A percentile compares a stretch with the other conserved stretches of the same genome.
phyloP scores from a whole-genome alignment of 2,113 vertebrate species.

The Vidua macroura region DNA sequence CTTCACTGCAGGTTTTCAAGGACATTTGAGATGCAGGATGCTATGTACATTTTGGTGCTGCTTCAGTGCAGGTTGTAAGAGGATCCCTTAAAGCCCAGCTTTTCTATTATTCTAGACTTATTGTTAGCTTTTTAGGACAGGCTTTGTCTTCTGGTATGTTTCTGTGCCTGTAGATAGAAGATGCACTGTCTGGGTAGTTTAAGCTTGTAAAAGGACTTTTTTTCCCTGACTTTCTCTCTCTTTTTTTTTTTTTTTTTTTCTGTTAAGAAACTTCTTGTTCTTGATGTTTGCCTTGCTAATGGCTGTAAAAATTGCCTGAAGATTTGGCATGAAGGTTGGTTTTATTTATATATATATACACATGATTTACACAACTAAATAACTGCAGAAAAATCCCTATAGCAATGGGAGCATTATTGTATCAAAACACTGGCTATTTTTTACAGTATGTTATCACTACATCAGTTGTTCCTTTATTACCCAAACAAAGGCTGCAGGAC shows the following conservation, averaged over 20 bases:
- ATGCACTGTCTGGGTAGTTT: background rate
- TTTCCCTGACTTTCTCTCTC: background rate
- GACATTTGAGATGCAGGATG: background rate
- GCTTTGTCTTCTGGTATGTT: background rate
- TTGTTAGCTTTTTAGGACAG: background rate
- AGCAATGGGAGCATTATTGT: background rate
- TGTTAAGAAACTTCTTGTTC: background rate
- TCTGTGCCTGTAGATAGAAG: background rate
- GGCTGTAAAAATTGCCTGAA: slow-evolving; percentile 3
- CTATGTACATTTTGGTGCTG: background rate
- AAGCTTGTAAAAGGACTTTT: background rate
- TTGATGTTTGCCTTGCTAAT: background rate
- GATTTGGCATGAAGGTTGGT: background rate
- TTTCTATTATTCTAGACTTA: background rate
- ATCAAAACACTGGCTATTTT: background rate
- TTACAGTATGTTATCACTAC: background rate
- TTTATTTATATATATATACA: background rate
- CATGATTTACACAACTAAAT: background rate
- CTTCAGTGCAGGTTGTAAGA: background rate
- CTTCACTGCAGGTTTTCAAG: background rate
- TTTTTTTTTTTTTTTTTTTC: background rate
- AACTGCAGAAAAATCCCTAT: background rate
- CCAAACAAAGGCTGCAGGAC: background rate
- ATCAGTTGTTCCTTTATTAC: slow-evolving; percentile 16
- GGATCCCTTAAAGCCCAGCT: background rate